These are phyloP conservation scores for Psilopogon haemacephalus DNA, from an alignment of 2,113 vertebrate species.

Conservation along the genomic window DNA sequence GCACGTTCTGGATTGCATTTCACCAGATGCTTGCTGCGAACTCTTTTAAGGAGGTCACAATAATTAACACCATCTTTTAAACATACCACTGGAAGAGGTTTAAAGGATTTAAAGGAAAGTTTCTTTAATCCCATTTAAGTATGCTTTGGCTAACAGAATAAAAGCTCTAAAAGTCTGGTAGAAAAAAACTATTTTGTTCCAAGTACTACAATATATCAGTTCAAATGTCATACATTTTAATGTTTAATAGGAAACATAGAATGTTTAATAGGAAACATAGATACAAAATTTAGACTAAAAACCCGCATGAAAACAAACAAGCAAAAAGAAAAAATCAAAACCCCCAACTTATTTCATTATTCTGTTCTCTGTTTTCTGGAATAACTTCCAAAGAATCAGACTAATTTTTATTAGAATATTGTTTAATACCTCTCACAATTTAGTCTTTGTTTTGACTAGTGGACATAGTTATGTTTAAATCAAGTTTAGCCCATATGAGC, in stretches of 20 bases:
- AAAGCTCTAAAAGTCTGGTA: not conserved
- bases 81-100: not conserved
- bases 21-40: not conserved
- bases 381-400: not conserved
- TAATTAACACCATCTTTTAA: not conserved
- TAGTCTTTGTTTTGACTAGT: not conserved
- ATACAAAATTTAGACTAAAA: not conserved
- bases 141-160: not conserved
- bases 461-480: not conserved
- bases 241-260: not conserved
- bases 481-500: not conserved
- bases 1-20: not conserved
- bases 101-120: not conserved
- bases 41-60: not conserved
- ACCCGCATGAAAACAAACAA: fast-evolving
- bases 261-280: not conserved
- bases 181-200: not conserved
- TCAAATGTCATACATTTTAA: not conserved
- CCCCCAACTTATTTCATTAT: not conserved
- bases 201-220: not conserved
- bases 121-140: not conserved
- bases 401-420: not conserved
- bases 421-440: not conserved
- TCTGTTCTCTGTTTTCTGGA: not conserved
- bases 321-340: not conserved